Conservation (phyloP, 2,113 vertebrate genomes). For the Oryctolagus cuniculus region DNA sequence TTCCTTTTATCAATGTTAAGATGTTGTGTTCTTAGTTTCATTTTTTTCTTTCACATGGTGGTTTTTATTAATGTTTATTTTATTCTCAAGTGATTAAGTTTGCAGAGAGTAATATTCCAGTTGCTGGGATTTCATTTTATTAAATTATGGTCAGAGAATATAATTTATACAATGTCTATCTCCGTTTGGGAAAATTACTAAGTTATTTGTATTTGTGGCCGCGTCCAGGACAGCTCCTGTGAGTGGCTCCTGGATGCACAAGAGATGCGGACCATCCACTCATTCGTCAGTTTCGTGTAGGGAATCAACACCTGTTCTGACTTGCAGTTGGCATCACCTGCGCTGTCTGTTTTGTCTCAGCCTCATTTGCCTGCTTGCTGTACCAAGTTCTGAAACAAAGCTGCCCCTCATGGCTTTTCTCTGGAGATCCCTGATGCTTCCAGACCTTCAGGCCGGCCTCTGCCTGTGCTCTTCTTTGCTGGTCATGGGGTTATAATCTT, state of each 20-base stretch:
- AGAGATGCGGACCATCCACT: background rate
- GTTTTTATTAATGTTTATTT: background rate
- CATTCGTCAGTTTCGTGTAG: no score
- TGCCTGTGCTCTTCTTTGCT: background rate
- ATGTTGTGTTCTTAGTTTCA: background rate
- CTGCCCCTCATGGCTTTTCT: background rate
- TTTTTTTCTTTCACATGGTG: background rate
- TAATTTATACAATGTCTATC: background rate
- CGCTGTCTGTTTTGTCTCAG: background rate
- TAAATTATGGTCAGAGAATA: slow-evolving; percentile 1
- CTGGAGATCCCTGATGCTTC: background rate
- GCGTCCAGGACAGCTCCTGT: slow-evolving; percentile 3
- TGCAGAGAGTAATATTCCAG: background rate
- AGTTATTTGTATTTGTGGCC: slow-evolving; percentile 8
- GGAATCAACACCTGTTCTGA: background rate
- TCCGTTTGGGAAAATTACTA: background rate
- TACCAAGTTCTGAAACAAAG: background rate
- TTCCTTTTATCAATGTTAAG: slow-evolving; percentile 45
- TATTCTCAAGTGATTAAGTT: slow-evolving; percentile 25
- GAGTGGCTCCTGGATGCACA: background rate
- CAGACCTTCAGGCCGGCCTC: background rate
- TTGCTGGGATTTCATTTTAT: slow-evolving; percentile 19
- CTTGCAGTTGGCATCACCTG: background rate
- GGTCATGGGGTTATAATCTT: background rate
- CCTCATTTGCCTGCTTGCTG: slow-evolving; percentile 44